Base-by-base conservation (phyloP, 92 coral and sea anemone species). In the Bergia sp. region DNA sequence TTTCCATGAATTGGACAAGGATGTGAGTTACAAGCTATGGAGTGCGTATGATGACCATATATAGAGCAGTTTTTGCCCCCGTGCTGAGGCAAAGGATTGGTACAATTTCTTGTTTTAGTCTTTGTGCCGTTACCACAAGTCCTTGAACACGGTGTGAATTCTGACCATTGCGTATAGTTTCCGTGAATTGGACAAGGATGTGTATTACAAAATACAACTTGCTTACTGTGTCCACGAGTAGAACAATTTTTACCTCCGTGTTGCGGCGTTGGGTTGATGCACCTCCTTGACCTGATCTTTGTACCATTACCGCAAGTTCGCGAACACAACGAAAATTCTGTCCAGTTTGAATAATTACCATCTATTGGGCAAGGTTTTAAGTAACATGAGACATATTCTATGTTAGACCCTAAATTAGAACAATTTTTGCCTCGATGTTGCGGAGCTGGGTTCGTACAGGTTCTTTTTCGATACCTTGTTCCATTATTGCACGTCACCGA, bases 301-400 rank as follows among this genome's bases (percentile, higher is more conserved):
- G 82, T 43, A 38, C 88, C 76, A 37, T 86, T 81, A 7, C 93
- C 93, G 37, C 93, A 91, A 0, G 93, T 73, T 2, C 44, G 82
- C 5, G 88, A 57, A 65, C 93, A 91, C 12, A 15, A 36, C 9
- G 85, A 42, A 61, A 91, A 91, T 9, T 57, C 72, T 15, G 90
- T 50, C 93, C 93, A 91, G n/a, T 91, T 84, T 18, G 90, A 53
- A 76, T 73, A 91, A 40, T 87, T 87, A 3, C 93, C 93, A 75
- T 86, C 50, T 37, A 75, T 53, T 74, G 89, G 89, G 36, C 89
- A 86, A 21, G 42, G 49, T 12, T 66, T 79, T 20, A 45, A 42
- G 37, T 49, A 69, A 64, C 89, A 86, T 9, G 37, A 39, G 29
- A 58, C 66, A 38, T 42, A 39, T 36, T 74, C 89, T 20, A 39